Conservation (phyloP, 2,113 vertebrate genomes). For the Channa maculata region DNA sequence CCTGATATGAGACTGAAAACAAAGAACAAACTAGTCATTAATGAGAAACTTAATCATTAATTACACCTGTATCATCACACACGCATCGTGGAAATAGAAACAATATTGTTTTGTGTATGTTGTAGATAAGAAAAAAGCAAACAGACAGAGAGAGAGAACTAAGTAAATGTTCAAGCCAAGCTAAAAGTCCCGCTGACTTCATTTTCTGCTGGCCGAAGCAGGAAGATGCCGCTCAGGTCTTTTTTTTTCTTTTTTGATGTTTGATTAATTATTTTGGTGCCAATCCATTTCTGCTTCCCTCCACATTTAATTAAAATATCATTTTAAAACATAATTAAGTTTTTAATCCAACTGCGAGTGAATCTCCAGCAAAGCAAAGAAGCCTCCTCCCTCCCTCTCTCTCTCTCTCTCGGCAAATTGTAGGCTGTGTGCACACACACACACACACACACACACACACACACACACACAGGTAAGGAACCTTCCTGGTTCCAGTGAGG, state of each 20-base stretch:
- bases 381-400: constrained; percentile 25
- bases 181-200: constrained; percentile 87
- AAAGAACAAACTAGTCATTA: neutral
- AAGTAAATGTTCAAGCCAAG: constrained; percentile 86
- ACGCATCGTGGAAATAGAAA: constrained; percentile 28
- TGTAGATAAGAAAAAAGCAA: neutral
- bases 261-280: constrained; percentile 98
- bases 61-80: constrained; percentile 10
- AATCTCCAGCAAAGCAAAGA: constrained; percentile 71
- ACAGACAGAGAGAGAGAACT: constrained; percentile 89
- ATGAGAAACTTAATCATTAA: constrained; percentile 34
- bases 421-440: constrained; percentile 55
- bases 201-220: constrained; percentile 91
- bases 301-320: constrained; percentile 99
- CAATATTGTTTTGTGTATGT: neutral
- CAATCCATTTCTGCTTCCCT: constrained; percentile 97
- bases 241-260: constrained; percentile 82
- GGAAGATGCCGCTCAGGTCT: constrained; percentile 84
- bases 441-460: constrained; percentile 9
- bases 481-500: neutral
- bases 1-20: neutral
- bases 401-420: constrained; percentile 60
- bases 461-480: constrained; percentile 12
- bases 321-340: constrained; percentile 99
- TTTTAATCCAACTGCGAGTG: constrained; percentile 91